Percentiles rank a stretch among this genome's conserved stretches.
Conservation (phyloP, 2,888 invertebrate genomes). For the Drymonia ruficornis region DNA sequence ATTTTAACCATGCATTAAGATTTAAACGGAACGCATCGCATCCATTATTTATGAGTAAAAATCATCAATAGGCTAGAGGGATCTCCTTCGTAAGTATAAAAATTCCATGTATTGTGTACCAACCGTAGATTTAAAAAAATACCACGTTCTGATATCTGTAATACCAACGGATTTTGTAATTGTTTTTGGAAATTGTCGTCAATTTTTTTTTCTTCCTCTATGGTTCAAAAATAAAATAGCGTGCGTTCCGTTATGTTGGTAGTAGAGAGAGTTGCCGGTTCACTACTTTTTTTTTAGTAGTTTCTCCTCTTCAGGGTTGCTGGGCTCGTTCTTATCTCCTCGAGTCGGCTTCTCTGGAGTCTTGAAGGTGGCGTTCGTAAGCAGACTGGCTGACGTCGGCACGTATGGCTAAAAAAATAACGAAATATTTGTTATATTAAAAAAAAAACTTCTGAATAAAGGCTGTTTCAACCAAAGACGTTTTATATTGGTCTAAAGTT, state of each 20-base stretch:
- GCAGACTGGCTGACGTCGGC: conserved; percentile 61
- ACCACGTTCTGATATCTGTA: too few species aligned
- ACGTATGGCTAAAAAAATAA: conserved; percentile 46
- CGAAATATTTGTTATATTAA: too few species aligned
- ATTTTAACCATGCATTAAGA: conserved; percentile 7
- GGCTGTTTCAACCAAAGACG: too few species aligned
- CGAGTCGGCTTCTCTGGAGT: conserved; percentile 12
- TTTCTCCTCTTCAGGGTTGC: conserved; percentile 66
- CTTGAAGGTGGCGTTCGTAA: conserved; percentile 63
- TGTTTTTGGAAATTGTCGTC: too few species aligned
- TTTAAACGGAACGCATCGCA: not conserved
- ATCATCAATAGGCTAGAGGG: too few species aligned
- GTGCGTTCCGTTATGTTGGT: not conserved
- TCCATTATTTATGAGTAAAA: not conserved
- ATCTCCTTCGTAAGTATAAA: too few species aligned
- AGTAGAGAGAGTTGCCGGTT: conserved; percentile 37
- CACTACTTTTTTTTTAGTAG: conserved; percentile 68
- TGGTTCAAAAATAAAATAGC: not conserved
- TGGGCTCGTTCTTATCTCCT: conserved; percentile 37
- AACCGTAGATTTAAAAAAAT: too few species aligned
- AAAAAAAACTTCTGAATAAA: not conserved
- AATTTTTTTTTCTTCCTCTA: too few species aligned
- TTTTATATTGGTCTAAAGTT: too few species aligned
- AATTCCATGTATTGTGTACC: too few species aligned
- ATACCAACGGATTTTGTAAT: too few species aligned